Base-by-base conservation (phyloP, 2,113 vertebrate species). In the Syngnathus typhle region DNA sequence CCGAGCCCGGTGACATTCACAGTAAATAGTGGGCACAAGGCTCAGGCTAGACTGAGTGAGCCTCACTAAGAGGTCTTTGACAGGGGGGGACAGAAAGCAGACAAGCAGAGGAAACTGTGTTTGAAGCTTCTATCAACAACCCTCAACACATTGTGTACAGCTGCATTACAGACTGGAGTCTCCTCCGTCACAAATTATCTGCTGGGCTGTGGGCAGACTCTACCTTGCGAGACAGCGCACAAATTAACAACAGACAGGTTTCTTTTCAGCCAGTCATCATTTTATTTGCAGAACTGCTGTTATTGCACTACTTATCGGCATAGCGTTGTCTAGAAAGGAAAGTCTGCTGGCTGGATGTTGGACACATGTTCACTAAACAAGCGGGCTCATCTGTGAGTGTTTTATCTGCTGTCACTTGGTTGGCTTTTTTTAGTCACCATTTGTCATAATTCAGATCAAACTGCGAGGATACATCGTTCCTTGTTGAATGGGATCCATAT, bases 1-100 rank as follows among this genome's bases (percentile, higher is more conserved):
- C 91, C 92, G 90, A 93, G 92, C 92, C 91, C 91, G 93, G 93
- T 95, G 93, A 94, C 92, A 90, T 89, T 88, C 92, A 88, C 87
- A 88, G 90, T 91, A 94, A 94, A 93, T 93, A 90, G 85, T 85
- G 90, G 90, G 90, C 91, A 92, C 88, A 83, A 43, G 83, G 89
- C 82, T 87, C 90, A 91, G 90, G 89, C 88, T 90, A 89, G 92
- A 90, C 90, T 90, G 85, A 85, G 88, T 81, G 76, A 84, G 80
- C 74, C 47, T 88, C 89, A 91, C 93, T 92, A 92, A 93, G 90
- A 65, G 71, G 84, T 85, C 91, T 93, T 93, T 94, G 89, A 93
- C 92, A 89, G 89, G 89, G 90, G 89, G 85, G 89, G 85, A 89
- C 91, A 88, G 85, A 85, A 90, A 89, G 92, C 92, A 92, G 92